Evolutionary conservation across 2,113 vertebrate species (phyloP), one percentile per base, ranked within the genome.

Genomic region (Paradoxurus hermaphroditus): DNA sequence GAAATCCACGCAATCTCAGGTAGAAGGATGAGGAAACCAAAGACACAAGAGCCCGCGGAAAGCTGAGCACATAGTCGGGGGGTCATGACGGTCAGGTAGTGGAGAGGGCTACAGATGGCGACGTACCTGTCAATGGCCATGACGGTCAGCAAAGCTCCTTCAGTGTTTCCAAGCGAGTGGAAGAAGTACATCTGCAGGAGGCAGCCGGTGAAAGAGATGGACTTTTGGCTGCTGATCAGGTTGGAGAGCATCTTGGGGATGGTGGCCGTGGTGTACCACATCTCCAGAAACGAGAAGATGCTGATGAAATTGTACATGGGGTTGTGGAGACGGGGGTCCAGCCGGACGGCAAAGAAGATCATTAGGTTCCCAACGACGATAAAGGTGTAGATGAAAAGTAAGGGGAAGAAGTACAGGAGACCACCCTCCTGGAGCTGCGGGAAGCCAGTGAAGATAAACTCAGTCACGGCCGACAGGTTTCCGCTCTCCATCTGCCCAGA

Each of bases 71-170:
- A 91, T 39, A 96, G 27, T 12, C 1, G 29, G 3, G 65, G 93
- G 36, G 2, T 96, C 96, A 97, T 97, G 70, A 96, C 89, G 72
- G 19, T 97, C 13, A 18, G 94, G 91, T 97, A 97, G 86, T 46
- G 77, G 39, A 98, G 31, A 7, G 97, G 97, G 63, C 46, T 95
- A 53, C 98, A 97, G 67, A 97, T 96, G 75, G 97, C 97, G n/a
- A 98, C 49, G 49, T 97, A 97, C 77, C 97, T 88, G 73, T 94
- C 91, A 29, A 86, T 72, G 56, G 88, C 91, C 95, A 90, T 95
- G 59, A 62, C 41, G 18, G 51, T 89, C 41, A 97, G 68, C 39
- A 97, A 77, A 41, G 23, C 34, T 14, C 70, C 86, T 19, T 90
- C 91, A 7, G 53, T 6, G 79, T 86, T 95, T 56, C 91, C 86